Evolutionary conservation across 2,113 vertebrate species (phyloP).

Genomic region (Calonectris borealis): DNA sequence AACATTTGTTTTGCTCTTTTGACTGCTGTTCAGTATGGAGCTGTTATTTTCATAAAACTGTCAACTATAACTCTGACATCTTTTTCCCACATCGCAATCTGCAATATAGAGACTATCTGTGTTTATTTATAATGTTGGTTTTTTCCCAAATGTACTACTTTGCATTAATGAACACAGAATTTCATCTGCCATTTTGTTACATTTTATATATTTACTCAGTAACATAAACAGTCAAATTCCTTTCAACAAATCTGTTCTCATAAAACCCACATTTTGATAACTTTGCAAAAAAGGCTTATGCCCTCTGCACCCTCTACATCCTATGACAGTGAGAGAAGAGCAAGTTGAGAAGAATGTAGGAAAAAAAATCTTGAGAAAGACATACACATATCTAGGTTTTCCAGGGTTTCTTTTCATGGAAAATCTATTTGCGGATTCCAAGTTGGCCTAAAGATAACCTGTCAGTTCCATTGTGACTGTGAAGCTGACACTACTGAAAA

Average conservation of each 20-base stretch:
- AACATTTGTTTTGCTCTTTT: conserved; percentile 26
- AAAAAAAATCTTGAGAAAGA: background rate
- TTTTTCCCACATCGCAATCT: background rate
- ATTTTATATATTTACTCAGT: background rate
- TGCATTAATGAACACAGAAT: background rate
- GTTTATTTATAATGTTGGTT: background rate
- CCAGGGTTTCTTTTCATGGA: background rate
- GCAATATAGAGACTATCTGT: background rate
- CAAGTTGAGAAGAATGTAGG: background rate
- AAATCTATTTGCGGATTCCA: background rate
- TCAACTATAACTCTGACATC: background rate
- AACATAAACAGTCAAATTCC: background rate
- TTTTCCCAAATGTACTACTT: background rate
- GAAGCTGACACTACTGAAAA: background rate
- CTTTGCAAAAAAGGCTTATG: background rate
- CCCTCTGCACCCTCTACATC: background rate
- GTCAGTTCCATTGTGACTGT: background rate
- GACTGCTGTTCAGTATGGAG: background rate
- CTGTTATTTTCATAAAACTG: conserved; percentile 7
- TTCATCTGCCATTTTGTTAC: background rate
- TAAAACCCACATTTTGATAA: background rate
- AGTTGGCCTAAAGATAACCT: background rate
- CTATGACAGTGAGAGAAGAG: background rate
- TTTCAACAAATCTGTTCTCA: background rate
- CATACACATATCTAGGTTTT: background rate